These are phyloP conservation scores for Chrysochloris asiatica DNA, from an alignment of 2,113 vertebrate species.

Conservation along the genomic window DNA sequence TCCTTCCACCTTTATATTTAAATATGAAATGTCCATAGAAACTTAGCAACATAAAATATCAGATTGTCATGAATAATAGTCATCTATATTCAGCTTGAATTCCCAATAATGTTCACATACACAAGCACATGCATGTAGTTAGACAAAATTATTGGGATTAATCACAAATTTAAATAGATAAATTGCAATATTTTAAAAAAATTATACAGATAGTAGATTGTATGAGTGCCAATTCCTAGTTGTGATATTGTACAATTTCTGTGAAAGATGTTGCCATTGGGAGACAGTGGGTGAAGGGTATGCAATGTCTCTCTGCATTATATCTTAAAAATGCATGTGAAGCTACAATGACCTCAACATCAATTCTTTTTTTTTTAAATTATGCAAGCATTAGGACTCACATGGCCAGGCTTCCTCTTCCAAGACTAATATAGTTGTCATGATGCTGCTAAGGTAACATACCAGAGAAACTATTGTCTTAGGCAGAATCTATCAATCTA, in stretches of 20 bases:
- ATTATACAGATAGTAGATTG: not conserved
- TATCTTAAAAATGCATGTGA: not conserved
- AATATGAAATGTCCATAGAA: not conserved
- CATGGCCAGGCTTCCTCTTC: not conserved
- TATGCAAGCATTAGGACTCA: not conserved
- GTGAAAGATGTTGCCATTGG: not conserved
- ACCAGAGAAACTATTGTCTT: not conserved
- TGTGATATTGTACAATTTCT: not conserved
- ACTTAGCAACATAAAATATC: not conserved
- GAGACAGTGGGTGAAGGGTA: not conserved
- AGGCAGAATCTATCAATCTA: not conserved
- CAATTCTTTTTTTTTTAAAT: not conserved
- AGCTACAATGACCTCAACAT: not conserved
- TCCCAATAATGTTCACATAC: not conserved
- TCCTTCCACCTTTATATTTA: not conserved
- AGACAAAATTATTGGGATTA: not conserved
- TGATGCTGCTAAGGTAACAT: not conserved
- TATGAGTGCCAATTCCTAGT: not conserved
- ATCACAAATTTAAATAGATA: not conserved
- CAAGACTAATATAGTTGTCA: not conserved
- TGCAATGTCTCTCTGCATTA: not conserved
- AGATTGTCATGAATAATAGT: not conserved
- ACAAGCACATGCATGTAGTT: not conserved
- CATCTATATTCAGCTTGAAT: not conserved
- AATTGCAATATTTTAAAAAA: constrained; percentile 19